Evolutionary conservation across 2,113 vertebrate genomes (phyloP).

Genomic region (Rhinoderma darwinii): DNA sequence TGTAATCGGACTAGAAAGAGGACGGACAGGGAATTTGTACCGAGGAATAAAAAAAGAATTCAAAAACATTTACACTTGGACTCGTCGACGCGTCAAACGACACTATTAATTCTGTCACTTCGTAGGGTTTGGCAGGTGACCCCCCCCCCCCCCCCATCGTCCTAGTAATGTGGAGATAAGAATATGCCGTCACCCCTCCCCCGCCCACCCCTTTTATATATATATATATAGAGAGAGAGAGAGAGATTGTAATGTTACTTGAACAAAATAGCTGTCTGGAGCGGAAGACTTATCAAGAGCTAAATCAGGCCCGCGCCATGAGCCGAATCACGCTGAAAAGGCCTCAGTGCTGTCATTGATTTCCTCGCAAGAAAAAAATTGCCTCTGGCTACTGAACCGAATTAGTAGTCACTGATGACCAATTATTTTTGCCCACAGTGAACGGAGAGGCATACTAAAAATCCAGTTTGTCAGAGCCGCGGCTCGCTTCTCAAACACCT

Average conservation of each 20-base stretch:
- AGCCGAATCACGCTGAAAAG: constrained; percentile 73
- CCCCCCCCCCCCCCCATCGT: not conserved
- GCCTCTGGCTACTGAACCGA: constrained; percentile 85
- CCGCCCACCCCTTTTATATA: constrained; percentile 46
- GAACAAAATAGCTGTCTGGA: constrained; percentile 82
- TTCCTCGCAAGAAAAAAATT: constrained; percentile 80
- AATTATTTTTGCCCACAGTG: constrained; percentile 83
- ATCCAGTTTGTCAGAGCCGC: constrained; percentile 82
- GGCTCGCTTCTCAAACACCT: constrained; percentile 77
- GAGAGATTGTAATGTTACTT: constrained; percentile 79
- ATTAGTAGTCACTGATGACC: constrained; percentile 88
- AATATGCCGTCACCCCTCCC: not conserved
- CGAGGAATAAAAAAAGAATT: constrained; percentile 9
- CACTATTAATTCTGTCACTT: constrained; percentile 3
- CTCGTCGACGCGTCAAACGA: not conserved
- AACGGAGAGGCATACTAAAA: constrained; percentile 74
- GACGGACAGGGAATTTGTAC: constrained; percentile 24
- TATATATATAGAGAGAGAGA: too few relatives aligned
- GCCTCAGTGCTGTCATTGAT: constrained; percentile 79
- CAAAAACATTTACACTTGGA: not conserved
- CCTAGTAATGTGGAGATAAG: not conserved
- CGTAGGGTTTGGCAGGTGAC: constrained; percentile 5
- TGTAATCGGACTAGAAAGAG: not conserved
- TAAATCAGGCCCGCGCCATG: constrained; percentile 72
- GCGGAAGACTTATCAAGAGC: constrained; percentile 73